Conservation (phyloP, 2,888 invertebrate genomes). For the Nemotelus pantherinus region DNA sequence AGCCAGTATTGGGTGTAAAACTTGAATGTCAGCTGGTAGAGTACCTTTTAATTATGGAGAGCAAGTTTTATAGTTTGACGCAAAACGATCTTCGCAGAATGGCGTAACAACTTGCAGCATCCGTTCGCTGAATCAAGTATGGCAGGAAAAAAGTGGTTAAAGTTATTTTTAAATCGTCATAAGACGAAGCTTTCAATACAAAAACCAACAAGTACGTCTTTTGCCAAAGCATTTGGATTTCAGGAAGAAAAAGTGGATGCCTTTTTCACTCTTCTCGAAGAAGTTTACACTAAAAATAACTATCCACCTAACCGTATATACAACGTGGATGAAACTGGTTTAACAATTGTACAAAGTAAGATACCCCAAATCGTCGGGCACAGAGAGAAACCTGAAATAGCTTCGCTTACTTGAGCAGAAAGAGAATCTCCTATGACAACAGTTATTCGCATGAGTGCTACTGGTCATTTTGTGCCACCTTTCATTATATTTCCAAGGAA, state of each 20-base stretch:
- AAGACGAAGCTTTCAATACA: background rate
- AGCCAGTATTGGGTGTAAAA: background rate
- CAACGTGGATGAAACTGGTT: too few relatives aligned
- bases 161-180: conserved; percentile 4
- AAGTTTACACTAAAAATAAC: too few relatives aligned
- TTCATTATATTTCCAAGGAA: conserved; percentile 57
- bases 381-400: too few relatives aligned
- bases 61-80: conserved; percentile 18
- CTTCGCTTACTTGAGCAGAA: too few relatives aligned
- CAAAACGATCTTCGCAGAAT: background rate
- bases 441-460: conserved; percentile 56
- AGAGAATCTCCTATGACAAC: conserved; percentile 55
- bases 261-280: too few relatives aligned
- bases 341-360: too few relatives aligned
- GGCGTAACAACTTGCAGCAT: background rate
- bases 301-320: too few relatives aligned
- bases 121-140: background rate
- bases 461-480: conserved; percentile 55
- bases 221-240: background rate
- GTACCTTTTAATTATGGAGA: background rate
- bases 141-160: too few relatives aligned
- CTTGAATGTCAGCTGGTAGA: background rate
- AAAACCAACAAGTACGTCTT: background rate
- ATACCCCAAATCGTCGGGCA: too few relatives aligned
- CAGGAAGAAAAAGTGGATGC: background rate